These are phyloP conservation scores for Pammene fasciana DNA, from an alignment of 2,888 invertebrate species.

Conservation along the genomic window DNA sequence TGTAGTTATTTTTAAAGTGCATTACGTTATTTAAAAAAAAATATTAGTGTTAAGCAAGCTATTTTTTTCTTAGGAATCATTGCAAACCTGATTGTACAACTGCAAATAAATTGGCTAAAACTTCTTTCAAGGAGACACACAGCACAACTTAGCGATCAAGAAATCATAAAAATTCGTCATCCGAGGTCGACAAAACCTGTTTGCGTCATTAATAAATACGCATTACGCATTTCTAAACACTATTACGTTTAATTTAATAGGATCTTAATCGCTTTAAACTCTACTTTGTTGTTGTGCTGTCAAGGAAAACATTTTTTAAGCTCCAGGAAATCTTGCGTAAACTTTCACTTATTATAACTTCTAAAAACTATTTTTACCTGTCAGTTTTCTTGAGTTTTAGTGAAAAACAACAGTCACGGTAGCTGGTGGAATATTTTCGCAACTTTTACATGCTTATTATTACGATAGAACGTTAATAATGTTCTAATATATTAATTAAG, in stretches of 20 bases:
- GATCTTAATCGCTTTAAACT: constrained; percentile 17
- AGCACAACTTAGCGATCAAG: constrained; percentile 1
- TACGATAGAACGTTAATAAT: constrained; percentile 56
- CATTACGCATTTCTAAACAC: constrained; percentile 16
- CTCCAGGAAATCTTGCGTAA: constrained; percentile 34
- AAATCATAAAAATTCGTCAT: constrained; percentile 38
- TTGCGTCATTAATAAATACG: constrained; percentile 37
- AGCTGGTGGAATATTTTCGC: constrained; percentile 53
- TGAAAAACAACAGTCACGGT: constrained; percentile 59
- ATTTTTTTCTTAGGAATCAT: neutral
- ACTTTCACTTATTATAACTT: constrained; percentile 68
- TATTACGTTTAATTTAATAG: constrained; percentile 22
- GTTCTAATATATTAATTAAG: constrained; percentile 50
- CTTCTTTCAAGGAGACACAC: constrained; percentile 34
- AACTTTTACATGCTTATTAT: constrained; percentile 59
- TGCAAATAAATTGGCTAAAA: neutral
- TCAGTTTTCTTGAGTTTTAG: constrained; percentile 51
- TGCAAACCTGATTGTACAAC: constrained; percentile 14
- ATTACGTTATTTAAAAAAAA: no score
- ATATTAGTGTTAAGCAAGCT: no score
- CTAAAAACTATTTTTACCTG: constrained; percentile 58
- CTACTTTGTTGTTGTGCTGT: constrained; percentile 1
- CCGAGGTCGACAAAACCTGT: constrained; percentile 54
- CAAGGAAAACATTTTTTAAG: constrained; percentile 5
- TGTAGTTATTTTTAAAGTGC: no score